Base-by-base conservation (phyloP, 2,888 invertebrate species). In the Octodonta nipae region DNA sequence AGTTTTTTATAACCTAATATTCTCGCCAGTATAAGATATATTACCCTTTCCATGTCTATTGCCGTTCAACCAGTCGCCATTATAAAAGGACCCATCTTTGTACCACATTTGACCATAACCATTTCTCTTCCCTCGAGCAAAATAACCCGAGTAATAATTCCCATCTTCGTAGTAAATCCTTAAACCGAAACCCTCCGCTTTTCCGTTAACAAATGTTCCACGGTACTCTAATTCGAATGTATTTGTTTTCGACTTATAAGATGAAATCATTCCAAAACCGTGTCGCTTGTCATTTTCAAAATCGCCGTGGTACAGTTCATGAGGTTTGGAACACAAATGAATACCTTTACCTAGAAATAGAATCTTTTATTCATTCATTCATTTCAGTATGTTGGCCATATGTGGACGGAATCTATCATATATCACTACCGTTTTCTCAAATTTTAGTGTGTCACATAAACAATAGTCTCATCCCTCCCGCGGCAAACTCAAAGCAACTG, bases 51-150 rank as follows among this genome's bases (percentile, higher is more conserved):
- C 57, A 13, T 55, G 37, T 26, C 50, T 38, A 8, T 35, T 20
- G 42, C 57, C 55, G 13, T 45, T 38, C 8, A 36, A 28, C 39
- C 75, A 78, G 37, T 67, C 65, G 0, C 78, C 78, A 29, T 70
- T 70, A 39, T 76, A 78, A 45, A 67, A 68, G 1, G 68, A 66
- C 0, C 70, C 68, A 44, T 73, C 58, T 0, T 52, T 45, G 42
- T 71, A 73, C 73, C 73, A 76, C 65, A 73, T 69, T 45, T 68
- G 66, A 2, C 76, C 77, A 38, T 66, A 71, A 1, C 75, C 75
- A 11, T 71, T 62, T 15, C 68, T 58, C 36, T 61, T 55, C 0
- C 67, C 67, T 24, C 58, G 53, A 37, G 60, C 61, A 57, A 67
- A 67, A 43, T 65, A 66, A 1, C 78, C 78, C 35, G 73, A 65